Base-by-base conservation (phyloP, 2,113 vertebrate species). In the Hemibagrus wyckioides region DNA sequence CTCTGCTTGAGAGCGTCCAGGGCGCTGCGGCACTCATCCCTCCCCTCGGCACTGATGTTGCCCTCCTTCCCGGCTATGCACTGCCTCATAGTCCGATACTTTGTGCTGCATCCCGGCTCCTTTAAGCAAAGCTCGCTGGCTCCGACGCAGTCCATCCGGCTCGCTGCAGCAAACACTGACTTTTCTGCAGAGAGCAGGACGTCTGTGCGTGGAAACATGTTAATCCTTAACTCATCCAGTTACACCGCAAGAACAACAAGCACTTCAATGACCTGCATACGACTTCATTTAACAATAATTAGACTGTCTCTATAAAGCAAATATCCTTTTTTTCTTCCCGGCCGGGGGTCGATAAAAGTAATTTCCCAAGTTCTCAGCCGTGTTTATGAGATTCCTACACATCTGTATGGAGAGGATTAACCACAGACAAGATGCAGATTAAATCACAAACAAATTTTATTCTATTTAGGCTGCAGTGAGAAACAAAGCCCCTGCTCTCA, bases 81-180 rank as follows among this genome's bases (percentile, higher is more conserved):
- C 95, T 99, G 98, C 95, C 98, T 97, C 93, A 99, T 97, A 33
- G 97, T 99, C 93, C 98, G 97, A 95, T 97, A 99, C 93, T 98
- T 99, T 91, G 97, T 96, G 95, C 98, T 99, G 94, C 98, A 99
- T 94, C 95, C 95, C 94, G 95, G 95, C 94, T 99, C 98, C 92
- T 96, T 97, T 56, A 98, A 95, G 90, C 98, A 99, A 92, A 98
- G 97, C 57, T 99, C 97, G 44, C 96, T 99, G 95, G 97, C 98
- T 93, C 95, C 96, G 77, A 99, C 98, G 73, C 98, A 99, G 94
- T 99, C 98, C 83, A 97, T 94, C 13, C 96, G 90, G 93, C 95
- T 79, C 33, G 77, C 85, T n/a, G 77, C 33, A 1, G 94, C 88
- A 69, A 95, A 92, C 86, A 94, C 93, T 54, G 92, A 96, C 91